phyloP scores from a whole-genome alignment of 2,888 invertebrate species.

The Mythimna vitellina region DNA sequence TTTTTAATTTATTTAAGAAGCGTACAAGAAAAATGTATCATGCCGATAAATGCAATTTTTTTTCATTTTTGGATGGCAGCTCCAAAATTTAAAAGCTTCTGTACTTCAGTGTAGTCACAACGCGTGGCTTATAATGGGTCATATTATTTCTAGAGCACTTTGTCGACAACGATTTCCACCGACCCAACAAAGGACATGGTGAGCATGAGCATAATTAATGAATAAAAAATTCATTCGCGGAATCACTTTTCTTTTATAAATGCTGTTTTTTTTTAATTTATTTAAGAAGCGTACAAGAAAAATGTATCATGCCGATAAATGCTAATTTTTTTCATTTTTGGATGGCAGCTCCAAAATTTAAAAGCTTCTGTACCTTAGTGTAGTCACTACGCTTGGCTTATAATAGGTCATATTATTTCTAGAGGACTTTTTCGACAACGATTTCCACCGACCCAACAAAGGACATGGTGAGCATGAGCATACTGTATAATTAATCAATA shows the following conservation, averaged over 20 bases:
- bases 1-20: too few species aligned
- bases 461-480: conserved; percentile 12
- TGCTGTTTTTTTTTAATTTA: too few species aligned
- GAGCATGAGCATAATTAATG: conserved; percentile 3
- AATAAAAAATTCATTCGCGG: too few species aligned
- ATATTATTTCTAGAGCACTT: conserved; percentile 37
- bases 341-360: neutral
- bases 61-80: too few species aligned
- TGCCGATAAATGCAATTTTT: too few species aligned
- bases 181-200: conserved; percentile 8
- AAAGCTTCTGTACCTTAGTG: too few species aligned
- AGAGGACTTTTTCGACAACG: conserved; percentile 33
- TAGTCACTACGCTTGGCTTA: too few species aligned
- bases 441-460: conserved; percentile 2
- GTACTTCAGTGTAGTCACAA: neutral
- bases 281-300: too few species aligned
- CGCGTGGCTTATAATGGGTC: conserved; percentile 11
- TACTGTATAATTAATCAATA: neutral
- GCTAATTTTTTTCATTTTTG: too few species aligned
- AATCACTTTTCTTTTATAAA: neutral
- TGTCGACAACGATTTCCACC: conserved; percentile 24
- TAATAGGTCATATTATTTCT: neutral
- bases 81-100: neutral
- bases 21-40: too few species aligned
- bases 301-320: too few species aligned